phyloP scores from a whole-genome alignment of 92 coral and sea anemone genomes.

The Anthopleura xanthogrammica region DNA sequence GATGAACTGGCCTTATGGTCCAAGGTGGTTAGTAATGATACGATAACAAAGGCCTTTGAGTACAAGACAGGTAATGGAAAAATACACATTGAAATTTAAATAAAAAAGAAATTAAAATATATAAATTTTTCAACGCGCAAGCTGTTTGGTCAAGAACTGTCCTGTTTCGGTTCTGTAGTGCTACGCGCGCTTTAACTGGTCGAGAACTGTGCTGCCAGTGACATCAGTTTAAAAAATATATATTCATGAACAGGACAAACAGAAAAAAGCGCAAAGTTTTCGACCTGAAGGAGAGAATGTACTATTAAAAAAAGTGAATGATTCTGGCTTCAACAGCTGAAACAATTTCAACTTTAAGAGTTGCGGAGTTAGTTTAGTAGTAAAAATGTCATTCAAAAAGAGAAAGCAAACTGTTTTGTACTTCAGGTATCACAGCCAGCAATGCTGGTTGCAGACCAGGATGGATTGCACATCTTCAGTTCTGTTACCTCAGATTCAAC shows the following conservation, averaged over 20 bases:
- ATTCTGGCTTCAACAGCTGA: neutral
- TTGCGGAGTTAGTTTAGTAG: too few relatives aligned
- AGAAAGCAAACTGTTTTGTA: neutral
- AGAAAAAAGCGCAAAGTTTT: too few relatives aligned
- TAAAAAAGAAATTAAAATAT: neutral
- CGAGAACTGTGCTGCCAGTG: too few relatives aligned
- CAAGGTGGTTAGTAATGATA: neutral
- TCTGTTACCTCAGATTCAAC: constrained; percentile 6
- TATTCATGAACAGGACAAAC: neutral
- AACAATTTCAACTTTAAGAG: too few relatives aligned
- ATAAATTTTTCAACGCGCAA: neutral
- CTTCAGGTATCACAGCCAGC: constrained; percentile 2
- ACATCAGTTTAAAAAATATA: neutral
- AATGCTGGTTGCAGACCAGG: neutral
- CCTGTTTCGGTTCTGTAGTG: too few relatives aligned
- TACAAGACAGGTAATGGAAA: constrained; percentile 14
- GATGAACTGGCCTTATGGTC: constrained; percentile 24
- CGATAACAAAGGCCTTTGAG: constrained; percentile 3
- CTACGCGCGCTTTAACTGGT: too few relatives aligned
- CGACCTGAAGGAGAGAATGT: too few relatives aligned
- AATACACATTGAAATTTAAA: neutral
- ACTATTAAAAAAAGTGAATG: too few relatives aligned
- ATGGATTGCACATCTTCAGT: constrained; percentile 16
- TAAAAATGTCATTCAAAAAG: neutral
- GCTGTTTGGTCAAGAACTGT: neutral